Evolutionary conservation across 2,113 vertebrate genomes (phyloP).

Genomic region (Oreochromis aureus): DNA sequence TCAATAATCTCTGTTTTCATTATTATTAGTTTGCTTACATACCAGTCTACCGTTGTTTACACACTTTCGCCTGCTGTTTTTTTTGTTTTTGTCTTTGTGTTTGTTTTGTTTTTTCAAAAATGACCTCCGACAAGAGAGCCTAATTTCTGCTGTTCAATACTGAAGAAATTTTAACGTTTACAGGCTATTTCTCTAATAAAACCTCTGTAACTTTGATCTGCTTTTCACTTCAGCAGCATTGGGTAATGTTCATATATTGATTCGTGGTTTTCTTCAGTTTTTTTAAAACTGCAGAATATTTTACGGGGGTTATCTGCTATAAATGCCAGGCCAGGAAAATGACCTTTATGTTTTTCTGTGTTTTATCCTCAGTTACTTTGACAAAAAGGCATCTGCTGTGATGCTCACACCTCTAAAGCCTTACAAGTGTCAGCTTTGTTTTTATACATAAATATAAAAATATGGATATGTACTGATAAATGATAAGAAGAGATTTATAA

Average conservation of each 20-base stretch:
- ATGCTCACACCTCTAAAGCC: not conserved
- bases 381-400: not conserved
- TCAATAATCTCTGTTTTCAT: not conserved
- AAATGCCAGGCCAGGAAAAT: not conserved
- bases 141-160: not conserved
- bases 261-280: not conserved
- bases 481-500: not conserved
- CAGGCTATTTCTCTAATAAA: not conserved
- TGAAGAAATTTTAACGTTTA: not conserved
- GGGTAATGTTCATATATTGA: not conserved
- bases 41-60: not conserved
- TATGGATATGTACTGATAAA: not conserved
- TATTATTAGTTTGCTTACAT: not conserved
- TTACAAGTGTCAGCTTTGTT: not conserved
- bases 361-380: not conserved
- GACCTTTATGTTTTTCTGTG: not conserved
- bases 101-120: not conserved
- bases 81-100: not conserved
- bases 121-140: not conserved
- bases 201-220: not conserved
- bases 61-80: fast-evolving
- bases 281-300: not conserved
- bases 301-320: not conserved
- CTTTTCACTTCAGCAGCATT: not conserved
- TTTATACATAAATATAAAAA: not conserved